These are phyloP conservation scores for Conops quadrifasciatus DNA, from an alignment of 2,888 invertebrate genomes.

Conservation along the genomic window DNA sequence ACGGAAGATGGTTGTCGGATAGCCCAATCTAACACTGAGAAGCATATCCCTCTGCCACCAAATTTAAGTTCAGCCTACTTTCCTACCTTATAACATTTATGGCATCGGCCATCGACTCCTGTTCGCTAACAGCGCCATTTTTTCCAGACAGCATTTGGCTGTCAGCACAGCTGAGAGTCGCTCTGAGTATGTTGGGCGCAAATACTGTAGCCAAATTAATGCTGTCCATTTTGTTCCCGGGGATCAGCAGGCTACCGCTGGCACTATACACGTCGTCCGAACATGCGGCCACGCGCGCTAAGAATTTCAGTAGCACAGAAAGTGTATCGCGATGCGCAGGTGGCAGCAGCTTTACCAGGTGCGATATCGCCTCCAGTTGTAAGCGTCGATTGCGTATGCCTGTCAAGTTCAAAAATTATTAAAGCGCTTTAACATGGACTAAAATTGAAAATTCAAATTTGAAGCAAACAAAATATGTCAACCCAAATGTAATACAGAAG, in stretches of 20 bases:
- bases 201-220: slow-evolving; percentile 92
- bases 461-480: too few species aligned
- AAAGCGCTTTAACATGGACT: neutral
- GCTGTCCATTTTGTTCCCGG: slow-evolving; percentile 93
- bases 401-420: slow-evolving; percentile 53
- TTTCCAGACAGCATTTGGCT: neutral
- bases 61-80: too few species aligned
- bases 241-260: slow-evolving; percentile 51
- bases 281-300: slow-evolving; percentile 69
- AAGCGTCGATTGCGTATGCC: slow-evolving; percentile 83
- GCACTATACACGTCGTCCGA: slow-evolving; percentile 53
- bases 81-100: slow-evolving; percentile 83
- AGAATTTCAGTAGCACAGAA: slow-evolving; percentile 77
- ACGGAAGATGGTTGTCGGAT: too few species aligned
- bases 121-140: slow-evolving; percentile 50
- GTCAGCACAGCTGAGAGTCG: slow-evolving; percentile 62
- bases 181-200: slow-evolving; percentile 92
- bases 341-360: slow-evolving; percentile 86
- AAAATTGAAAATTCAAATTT: too few species aligned
- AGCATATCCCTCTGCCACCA: too few species aligned
- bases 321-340: slow-evolving; percentile 90
- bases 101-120: slow-evolving; percentile 77
- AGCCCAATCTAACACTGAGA: too few species aligned
- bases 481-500: too few species aligned
- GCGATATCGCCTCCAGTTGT: slow-evolving; percentile 84